Evolutionary conservation across 2,888 invertebrate species (phyloP).

Genomic region (Ormyrus nitidulus): DNA sequence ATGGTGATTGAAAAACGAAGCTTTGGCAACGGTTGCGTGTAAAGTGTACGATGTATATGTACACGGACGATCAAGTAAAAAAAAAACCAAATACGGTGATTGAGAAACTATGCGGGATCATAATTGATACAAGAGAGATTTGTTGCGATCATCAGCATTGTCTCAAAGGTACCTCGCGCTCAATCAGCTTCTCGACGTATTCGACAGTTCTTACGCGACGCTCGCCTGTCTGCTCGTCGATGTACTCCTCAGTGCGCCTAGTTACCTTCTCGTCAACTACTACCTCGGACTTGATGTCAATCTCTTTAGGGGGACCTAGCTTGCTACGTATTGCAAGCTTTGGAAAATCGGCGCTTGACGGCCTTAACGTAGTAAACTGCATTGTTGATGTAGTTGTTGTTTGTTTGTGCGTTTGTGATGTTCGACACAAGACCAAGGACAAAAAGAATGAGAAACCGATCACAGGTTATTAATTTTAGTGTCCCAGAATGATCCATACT

Average conservation of each 20-base stretch:
- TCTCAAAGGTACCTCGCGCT: constrained; percentile 87
- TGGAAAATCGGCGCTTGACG: constrained; percentile 84
- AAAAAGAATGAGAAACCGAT: constrained; percentile 52
- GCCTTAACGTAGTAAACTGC: constrained; percentile 75
- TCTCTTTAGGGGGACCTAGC: constrained; percentile 85
- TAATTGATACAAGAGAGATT: constrained; percentile 29
- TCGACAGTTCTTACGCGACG: constrained; percentile 92
- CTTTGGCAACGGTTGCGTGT: constrained; percentile 17
- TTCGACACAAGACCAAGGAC: constrained; percentile 40
- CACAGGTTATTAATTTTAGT: constrained; percentile 50
- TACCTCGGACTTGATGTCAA: constrained; percentile 92
- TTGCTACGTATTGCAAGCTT: constrained; percentile 92
- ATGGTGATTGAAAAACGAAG: constrained; percentile 39
- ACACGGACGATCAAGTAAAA: constrained; percentile 19
- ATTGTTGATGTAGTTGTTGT: constrained; percentile 32
- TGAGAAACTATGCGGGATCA: constrained; percentile 20
- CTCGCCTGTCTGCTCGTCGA: constrained; percentile 90
- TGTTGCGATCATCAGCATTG: constrained; percentile 49
- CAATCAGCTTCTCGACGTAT: constrained; percentile 96
- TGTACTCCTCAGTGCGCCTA: constrained; percentile 90
- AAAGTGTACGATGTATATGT: neutral
- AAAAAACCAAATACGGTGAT: constrained; percentile 26
- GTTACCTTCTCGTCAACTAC: constrained; percentile 92
- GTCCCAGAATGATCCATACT: constrained; percentile 49
- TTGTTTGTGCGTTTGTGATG: constrained; percentile 47